Evolutionary conservation across 2,113 vertebrate species (phyloP).

Genomic region (Carassius gibelio): DNA sequence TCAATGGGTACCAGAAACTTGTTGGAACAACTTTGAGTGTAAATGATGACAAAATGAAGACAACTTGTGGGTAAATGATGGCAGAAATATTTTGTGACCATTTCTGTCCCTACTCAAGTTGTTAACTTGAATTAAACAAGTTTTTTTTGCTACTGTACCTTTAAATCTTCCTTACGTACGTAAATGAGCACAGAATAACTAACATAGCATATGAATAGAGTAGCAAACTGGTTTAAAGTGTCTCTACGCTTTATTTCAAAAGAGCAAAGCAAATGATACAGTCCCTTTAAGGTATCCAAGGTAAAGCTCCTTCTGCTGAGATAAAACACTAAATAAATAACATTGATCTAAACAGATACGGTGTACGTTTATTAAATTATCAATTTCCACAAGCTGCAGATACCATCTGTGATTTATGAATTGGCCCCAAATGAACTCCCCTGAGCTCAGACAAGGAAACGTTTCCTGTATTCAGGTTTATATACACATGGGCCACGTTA

Average conservation of each 20-base stretch:
- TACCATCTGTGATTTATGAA: constrained; percentile 19
- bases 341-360: constrained; percentile 1
- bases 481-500: constrained; percentile 7
- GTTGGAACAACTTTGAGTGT: background rate
- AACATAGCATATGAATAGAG: background rate
- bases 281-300: background rate
- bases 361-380: constrained; percentile 28
- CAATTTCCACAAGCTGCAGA: constrained; percentile 9
- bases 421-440: background rate
- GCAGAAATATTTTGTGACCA: background rate
- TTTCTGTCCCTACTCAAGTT: background rate
- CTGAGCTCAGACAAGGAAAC: background rate
- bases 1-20: background rate
- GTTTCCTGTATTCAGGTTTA: constrained; percentile 16
- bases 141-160: background rate
- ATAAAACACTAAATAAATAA: constrained; percentile 12
- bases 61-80: background rate
- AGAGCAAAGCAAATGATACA: background rate
- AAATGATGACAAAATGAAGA: background rate
- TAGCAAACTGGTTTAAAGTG: background rate
- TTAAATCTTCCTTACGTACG: background rate
- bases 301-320: background rate
- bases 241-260: background rate
- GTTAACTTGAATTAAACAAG: background rate
- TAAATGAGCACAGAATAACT: background rate